Base-by-base conservation (phyloP, 2,797 vertebrate genomes). In the Cyprinodon diabolis region DNA sequence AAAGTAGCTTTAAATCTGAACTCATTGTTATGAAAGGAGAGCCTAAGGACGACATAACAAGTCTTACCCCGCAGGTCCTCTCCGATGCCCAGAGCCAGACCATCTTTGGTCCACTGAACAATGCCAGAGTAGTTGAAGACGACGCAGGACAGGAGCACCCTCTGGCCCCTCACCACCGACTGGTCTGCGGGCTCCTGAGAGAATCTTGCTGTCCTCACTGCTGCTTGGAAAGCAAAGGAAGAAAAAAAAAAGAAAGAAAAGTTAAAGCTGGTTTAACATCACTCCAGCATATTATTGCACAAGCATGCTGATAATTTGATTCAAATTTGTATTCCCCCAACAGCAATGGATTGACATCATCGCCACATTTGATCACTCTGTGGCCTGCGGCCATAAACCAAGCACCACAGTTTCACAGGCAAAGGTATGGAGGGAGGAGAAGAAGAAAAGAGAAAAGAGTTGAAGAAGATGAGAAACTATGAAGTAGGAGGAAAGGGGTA, bases 91-190 rank as follows among this genome's bases (percentile, higher is more conserved):
- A 98, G 94, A 6, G 97, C 97, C 69, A 98, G 93, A 47, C 97
- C 97, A 54, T 98, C 97, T 90, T 98, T 98, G 94, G 97, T 98
- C 97, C 97, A 98, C 90, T 98, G 97, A 86, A 98, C 97, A 45
- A 98, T 98, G 65, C 97, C 97, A 0, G 97, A 97, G 91, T 98
- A 99, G 89, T 99, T 98, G 89, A 97, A 96, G 84, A 98, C 96
- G 77, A 98, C 96, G 0, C 97, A 99, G 87, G 96, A 95, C 69
- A 98, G 94, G 74, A 97, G 91, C 1, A 96, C 96, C 84, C 92
- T 93, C 91, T 97, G 96, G 57, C 97, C 97, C 4, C 96, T 95
- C 78, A 98, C 97, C 94, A 98, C 97, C 0, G 96, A 96, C 95
- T 96, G 97, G 90, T 98, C 97, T 49, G 96, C 95, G 0, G 97